These are phyloP conservation scores for Prosapia bicincta DNA, from an alignment of 2,888 invertebrate genomes.

Conservation along the genomic window DNA sequence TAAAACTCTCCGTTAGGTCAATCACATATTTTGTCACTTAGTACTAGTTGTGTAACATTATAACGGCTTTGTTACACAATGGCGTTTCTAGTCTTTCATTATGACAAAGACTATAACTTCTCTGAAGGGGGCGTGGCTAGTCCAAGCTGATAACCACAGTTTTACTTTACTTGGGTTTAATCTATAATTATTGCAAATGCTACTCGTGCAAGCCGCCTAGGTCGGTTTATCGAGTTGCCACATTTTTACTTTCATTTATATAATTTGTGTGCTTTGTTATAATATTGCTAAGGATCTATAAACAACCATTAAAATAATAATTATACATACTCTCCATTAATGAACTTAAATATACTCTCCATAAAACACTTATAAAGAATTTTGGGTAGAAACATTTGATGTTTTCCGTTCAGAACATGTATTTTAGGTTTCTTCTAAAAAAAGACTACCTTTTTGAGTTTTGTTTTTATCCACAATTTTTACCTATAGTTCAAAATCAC, in stretches of 20 bases:
- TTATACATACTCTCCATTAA: too few species aligned
- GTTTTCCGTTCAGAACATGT: too few species aligned
- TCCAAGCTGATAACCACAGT: not conserved
- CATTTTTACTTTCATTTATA: not conserved
- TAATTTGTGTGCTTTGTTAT: not conserved
- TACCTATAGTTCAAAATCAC: too few species aligned
- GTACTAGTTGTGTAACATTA: not conserved
- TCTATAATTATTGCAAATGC: not conserved
- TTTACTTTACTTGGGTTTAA: not conserved
- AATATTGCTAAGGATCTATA: too few species aligned
- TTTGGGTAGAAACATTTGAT: too few species aligned
- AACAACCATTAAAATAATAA: too few species aligned
- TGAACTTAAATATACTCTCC: too few species aligned
- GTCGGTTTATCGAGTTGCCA: not conserved
- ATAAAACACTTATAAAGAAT: too few species aligned
- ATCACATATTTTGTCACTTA: not conserved
- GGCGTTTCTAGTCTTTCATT: not conserved
- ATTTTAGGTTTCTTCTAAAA: too few species aligned
- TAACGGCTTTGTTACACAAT: not conserved
- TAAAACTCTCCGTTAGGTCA: not conserved
- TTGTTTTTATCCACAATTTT: too few species aligned
- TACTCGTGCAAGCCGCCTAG: not conserved
- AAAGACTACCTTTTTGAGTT: too few species aligned
- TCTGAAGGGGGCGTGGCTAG: not conserved
- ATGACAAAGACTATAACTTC: not conserved